Evolutionary conservation across 2,113 vertebrate genomes (phyloP).

Genomic region (Onychorhynchus coronatus): DNA sequence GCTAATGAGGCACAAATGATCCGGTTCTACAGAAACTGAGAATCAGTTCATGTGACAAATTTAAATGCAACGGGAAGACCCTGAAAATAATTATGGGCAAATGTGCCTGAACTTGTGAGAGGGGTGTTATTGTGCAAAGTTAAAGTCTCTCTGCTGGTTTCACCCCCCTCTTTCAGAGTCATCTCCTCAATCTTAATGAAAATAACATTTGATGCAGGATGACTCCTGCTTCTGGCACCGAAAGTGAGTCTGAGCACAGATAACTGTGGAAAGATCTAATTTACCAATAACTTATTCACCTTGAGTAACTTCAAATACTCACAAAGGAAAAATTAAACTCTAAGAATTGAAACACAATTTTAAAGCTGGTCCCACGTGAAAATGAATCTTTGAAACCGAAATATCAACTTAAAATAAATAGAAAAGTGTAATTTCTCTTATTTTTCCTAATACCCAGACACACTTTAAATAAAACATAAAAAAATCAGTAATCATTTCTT

Average conservation of each 20-base stretch:
- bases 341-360: not conserved
- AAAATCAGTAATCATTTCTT: not conserved
- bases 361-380: not conserved
- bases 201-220: not conserved
- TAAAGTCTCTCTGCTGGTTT: not conserved
- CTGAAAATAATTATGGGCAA: not conserved
- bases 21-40: not conserved
- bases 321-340: not conserved
- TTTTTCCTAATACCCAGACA: not conserved
- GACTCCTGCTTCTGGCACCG: not conserved
- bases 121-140: not conserved
- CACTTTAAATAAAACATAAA: not conserved
- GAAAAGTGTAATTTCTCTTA: too few relatives aligned
- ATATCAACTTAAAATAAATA: not conserved
- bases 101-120: not conserved
- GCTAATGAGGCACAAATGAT: not conserved
- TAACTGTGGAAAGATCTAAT: not conserved
- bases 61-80: not conserved
- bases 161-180: not conserved
- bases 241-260: not conserved
- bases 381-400: not conserved
- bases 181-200: not conserved
- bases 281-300: not conserved
- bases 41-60: not conserved
- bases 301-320: not conserved